phyloP scores from a whole-genome alignment of 2,888 invertebrate species.

The Sclerodermus sp. region DNA sequence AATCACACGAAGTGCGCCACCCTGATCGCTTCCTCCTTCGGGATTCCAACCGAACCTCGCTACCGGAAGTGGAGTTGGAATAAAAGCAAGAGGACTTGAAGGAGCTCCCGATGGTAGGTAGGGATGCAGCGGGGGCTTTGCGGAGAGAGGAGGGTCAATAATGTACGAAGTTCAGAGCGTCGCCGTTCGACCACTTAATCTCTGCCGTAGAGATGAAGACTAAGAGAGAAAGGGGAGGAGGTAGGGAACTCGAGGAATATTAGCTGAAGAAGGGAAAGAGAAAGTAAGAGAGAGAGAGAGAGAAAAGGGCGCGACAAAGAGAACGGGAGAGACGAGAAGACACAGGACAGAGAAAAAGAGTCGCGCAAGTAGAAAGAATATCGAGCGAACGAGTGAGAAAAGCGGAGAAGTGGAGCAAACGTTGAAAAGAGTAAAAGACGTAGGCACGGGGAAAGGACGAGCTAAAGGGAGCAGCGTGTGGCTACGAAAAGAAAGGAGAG shows the following conservation, averaged over 20 bases:
- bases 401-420: too few species aligned
- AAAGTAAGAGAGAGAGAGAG: not conserved
- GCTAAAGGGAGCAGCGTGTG: not conserved
- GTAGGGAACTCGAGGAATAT: constrained; percentile 1
- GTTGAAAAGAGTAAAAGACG: not conserved
- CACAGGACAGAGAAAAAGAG: constrained; percentile 8
- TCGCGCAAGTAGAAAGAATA: too few species aligned
- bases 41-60: constrained; percentile 7
- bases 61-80: not conserved
- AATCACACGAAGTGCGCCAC: constrained; percentile 5
- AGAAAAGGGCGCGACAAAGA: not conserved
- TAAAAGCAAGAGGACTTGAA: not conserved
- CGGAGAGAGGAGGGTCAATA: constrained; percentile 16
- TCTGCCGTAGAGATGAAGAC: constrained; percentile 18
- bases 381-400: too few species aligned
- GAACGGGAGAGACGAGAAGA: not conserved
- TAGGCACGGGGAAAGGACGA: not conserved
- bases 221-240: constrained; percentile 4
- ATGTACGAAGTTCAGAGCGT: constrained; percentile 25
- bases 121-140: not conserved
- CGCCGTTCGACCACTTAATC: constrained; percentile 25
- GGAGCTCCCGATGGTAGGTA: constrained; percentile 1
- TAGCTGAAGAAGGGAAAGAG: not conserved
- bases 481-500: constrained; percentile 6
- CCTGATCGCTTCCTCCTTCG: constrained; percentile 6